Conservation (phyloP, 2,888 invertebrate genomes). For the Caenorhabditis sp. region DNA sequence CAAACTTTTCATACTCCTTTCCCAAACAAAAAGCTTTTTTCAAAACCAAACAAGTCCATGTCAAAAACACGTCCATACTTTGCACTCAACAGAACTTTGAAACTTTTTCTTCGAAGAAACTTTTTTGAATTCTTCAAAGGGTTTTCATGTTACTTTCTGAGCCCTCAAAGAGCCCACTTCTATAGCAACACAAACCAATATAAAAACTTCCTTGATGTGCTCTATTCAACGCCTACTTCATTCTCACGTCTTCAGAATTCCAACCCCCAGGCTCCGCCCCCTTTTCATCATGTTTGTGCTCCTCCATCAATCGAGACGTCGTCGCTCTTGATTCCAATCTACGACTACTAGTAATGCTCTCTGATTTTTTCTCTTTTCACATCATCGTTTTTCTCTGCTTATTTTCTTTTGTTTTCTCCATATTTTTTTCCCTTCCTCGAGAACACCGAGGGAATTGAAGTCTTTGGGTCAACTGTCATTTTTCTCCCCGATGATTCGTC, state of each 20-base stretch:
- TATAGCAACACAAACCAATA: constrained; percentile 18
- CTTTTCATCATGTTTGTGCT: constrained; percentile 30
- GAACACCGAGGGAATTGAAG: constrained; percentile 43
- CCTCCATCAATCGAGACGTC: not conserved
- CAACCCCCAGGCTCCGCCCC: constrained; percentile 27
- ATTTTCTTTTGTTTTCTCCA: constrained; percentile 16
- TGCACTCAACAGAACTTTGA: constrained; percentile 35
- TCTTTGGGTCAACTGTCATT: constrained; percentile 27
- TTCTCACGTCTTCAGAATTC: constrained; percentile 17
- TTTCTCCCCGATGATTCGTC: constrained; percentile 39
- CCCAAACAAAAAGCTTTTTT: constrained; percentile 4
- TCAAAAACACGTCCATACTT: constrained; percentile 22
- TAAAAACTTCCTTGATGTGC: constrained; percentile 38
- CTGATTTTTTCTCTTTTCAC: constrained; percentile 41
- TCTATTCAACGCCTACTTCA: constrained; percentile 26
- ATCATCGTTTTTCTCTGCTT: constrained; percentile 15
- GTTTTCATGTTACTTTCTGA: not conserved
- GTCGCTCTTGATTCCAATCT: constrained; percentile 35
- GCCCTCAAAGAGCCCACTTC: not conserved
- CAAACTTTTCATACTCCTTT: not conserved
- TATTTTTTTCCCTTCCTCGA: constrained; percentile 17
- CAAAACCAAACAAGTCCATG: constrained; percentile 11
- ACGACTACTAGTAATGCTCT: constrained; percentile 7
- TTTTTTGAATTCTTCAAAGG: constrained; percentile 14
- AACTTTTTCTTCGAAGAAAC: not conserved